Conservation (phyloP, 2,113 vertebrate species). For the Lasiurus cinereus region DNA sequence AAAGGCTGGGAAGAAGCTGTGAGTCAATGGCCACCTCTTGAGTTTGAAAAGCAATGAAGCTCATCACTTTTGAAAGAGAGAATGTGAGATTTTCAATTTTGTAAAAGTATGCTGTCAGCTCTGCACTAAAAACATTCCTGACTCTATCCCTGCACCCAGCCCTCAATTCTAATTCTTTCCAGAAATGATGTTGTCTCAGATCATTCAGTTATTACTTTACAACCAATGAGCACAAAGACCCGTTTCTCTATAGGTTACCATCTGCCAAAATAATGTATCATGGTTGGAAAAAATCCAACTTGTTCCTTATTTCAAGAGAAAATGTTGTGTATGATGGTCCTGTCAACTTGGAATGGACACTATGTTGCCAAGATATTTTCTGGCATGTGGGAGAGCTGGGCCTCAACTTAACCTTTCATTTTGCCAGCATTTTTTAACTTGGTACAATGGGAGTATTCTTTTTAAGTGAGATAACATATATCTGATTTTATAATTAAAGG, state of each 20-base stretch:
- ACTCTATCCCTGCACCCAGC: neutral
- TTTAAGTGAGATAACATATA: neutral
- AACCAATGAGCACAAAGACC: slow-evolving; percentile 52
- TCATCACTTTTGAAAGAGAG: slow-evolving; percentile 53
- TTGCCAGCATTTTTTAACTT: slow-evolving; percentile 21
- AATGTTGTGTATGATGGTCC: neutral
- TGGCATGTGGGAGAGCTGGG: neutral
- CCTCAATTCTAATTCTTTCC: slow-evolving; percentile 68
- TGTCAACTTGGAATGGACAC: neutral
- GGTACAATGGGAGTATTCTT: neutral
- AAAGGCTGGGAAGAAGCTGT: slow-evolving; percentile 61
- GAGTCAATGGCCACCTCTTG: slow-evolving; percentile 27
- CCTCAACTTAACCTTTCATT: slow-evolving; percentile 8
- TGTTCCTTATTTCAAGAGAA: slow-evolving; percentile 54
- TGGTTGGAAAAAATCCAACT: slow-evolving; percentile 54
- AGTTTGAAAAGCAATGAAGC: slow-evolving; percentile 53
- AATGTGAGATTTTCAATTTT: slow-evolving; percentile 32
- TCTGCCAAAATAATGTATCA: slow-evolving; percentile 66
- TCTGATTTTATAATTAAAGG: slow-evolving; percentile 27
- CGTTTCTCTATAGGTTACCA: slow-evolving; percentile 52
- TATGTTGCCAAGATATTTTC: neutral
- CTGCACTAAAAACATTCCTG: slow-evolving; percentile 24
- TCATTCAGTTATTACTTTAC: slow-evolving; percentile 62
- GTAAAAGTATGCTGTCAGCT: slow-evolving; percentile 39
- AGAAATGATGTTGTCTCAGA: slow-evolving; percentile 62